Evolutionary conservation across 2,888 invertebrate genomes (phyloP).

Genomic region (Drosophila limbata): DNA sequence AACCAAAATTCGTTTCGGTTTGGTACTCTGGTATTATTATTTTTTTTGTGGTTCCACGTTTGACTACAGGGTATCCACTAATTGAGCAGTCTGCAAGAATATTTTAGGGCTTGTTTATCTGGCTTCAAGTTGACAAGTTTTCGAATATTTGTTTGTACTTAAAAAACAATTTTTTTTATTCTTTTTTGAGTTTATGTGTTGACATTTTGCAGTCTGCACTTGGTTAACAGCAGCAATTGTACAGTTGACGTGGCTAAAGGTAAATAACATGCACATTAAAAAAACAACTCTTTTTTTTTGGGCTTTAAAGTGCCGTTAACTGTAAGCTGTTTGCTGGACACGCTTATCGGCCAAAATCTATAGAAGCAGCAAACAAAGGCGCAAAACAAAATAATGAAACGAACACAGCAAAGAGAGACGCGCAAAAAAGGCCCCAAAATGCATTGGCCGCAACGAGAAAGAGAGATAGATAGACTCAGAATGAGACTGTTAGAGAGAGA

Average conservation of each 20-base stretch:
- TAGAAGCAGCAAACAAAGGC: slow-evolving; percentile 24
- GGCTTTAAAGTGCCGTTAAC: slow-evolving; percentile 44
- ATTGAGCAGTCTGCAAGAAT: too few species aligned
- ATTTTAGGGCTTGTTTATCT: slow-evolving; percentile 30
- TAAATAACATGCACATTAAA: background rate
- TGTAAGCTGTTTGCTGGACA: slow-evolving; percentile 30
- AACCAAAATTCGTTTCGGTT: too few species aligned
- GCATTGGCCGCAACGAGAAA: slow-evolving; percentile 29
- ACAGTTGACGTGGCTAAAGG: slow-evolving; percentile 31
- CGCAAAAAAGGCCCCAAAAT: slow-evolving; percentile 40
- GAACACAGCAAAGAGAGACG: slow-evolving; percentile 11
- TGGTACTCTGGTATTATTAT: too few species aligned
- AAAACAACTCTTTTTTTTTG: slow-evolving; percentile 12
- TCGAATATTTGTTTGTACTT: slow-evolving; percentile 19
- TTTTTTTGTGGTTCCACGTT: too few species aligned
- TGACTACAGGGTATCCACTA: background rate
- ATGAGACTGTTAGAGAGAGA: background rate
- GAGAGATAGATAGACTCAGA: slow-evolving; percentile 4
- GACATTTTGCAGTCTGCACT: slow-evolving; percentile 36
- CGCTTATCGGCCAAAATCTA: slow-evolving; percentile 43
- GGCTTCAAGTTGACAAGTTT: slow-evolving; percentile 25
- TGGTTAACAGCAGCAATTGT: slow-evolving; percentile 37
- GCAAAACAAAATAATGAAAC: slow-evolving; percentile 23
- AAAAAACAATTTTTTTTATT: background rate
- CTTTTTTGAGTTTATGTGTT: slow-evolving; percentile 13